These are phyloP conservation scores for Yponomeuta evonymella DNA, from an alignment of 2,888 invertebrate species.

Conservation along the genomic window DNA sequence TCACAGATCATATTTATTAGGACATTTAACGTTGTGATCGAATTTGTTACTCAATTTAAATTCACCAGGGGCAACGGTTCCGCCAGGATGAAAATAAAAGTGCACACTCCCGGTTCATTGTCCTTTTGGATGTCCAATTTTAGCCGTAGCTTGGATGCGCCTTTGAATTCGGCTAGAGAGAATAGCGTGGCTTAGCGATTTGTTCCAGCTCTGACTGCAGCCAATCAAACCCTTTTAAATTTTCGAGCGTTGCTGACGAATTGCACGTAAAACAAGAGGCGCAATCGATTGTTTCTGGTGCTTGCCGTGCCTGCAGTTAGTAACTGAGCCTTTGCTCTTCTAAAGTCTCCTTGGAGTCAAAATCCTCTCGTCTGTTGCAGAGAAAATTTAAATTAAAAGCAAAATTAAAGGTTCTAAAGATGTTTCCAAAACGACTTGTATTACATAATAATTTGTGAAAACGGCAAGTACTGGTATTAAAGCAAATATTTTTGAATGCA, in stretches of 20 bases:
- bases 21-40: background rate
- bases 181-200: conserved; percentile 41
- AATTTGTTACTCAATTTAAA: background rate
- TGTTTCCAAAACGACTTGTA: too few species aligned
- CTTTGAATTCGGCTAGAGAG: conserved; percentile 41
- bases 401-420: too few species aligned
- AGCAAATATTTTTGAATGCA: background rate
- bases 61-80: background rate
- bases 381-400: background rate
- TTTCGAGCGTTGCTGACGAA: conserved; percentile 46
- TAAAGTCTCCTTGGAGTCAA: background rate
- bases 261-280: conserved; percentile 48
- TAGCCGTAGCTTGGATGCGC: conserved; percentile 37
- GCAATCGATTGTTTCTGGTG: conserved; percentile 35
- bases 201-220: conserved; percentile 45
- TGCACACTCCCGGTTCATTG: conserved; percentile 16
- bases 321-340: background rate
- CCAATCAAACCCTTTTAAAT: conserved; percentile 63
- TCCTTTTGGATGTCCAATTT: conserved; percentile 42
- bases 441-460: too few species aligned
- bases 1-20: background rate
- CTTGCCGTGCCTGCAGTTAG: background rate
- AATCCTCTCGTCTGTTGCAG: background rate
- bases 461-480: background rate
- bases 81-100: background rate